Evolutionary conservation across 2,888 invertebrate genomes (phyloP).

Genomic region (Sepiola atlantica): DNA sequence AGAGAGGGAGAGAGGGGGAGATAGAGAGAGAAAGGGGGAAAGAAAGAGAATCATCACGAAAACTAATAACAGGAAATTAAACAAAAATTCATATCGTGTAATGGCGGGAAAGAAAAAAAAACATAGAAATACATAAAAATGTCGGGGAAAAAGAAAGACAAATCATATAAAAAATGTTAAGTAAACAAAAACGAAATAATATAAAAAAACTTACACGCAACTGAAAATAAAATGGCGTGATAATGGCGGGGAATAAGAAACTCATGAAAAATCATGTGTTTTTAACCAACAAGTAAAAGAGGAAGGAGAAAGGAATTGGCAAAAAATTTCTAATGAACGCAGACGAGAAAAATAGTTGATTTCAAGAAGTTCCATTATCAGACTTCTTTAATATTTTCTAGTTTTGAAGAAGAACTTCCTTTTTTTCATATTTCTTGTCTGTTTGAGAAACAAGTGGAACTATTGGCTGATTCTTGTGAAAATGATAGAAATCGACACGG

Average conservation of each 20-base stretch:
- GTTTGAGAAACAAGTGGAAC: constrained; percentile 19
- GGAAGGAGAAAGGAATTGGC: background rate
- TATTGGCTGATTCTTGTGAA: background rate
- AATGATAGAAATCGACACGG: background rate
- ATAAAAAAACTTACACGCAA: background rate
- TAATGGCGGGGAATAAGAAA: background rate
- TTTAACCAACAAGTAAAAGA: background rate
- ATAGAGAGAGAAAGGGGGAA: too few species aligned
- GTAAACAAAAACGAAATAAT: background rate
- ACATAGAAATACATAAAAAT: background rate
- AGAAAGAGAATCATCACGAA: background rate
- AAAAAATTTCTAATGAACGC: background rate
- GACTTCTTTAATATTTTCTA: background rate
- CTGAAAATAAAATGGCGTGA: background rate
- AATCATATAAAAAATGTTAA: background rate
- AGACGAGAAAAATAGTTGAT: background rate
- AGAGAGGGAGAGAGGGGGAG: too few species aligned
- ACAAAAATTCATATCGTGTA: background rate
- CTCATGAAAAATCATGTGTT: background rate
- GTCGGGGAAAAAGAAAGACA: too few species aligned
- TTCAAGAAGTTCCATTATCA: background rate
- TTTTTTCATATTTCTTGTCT: background rate
- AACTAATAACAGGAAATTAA: background rate
- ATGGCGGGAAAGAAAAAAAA: background rate
- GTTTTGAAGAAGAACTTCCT: background rate